A percentile compares a stretch with the other conserved stretches of the same genome.
phyloP scores from a whole-genome alignment of 2,113 vertebrate species.

The Alectura lathami region DNA sequence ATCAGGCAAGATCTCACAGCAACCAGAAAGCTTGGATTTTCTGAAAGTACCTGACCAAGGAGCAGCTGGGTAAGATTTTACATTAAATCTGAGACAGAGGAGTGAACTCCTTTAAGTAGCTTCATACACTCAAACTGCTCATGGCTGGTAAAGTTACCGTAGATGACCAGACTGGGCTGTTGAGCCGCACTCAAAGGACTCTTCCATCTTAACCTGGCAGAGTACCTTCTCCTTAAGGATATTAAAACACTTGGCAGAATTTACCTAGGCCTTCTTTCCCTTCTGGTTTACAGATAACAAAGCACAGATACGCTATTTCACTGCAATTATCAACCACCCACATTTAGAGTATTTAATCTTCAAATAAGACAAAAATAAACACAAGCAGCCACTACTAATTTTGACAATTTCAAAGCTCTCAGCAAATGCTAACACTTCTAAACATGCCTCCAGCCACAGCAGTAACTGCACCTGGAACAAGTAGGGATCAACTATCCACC shows the following conservation, averaged over 20 bases:
- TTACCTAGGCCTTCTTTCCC: background rate
- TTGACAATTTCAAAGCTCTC: background rate
- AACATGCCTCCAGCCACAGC: background rate
- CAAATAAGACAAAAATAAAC: background rate
- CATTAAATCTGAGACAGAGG: background rate
- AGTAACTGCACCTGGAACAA: background rate
- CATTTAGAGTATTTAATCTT: too few species aligned
- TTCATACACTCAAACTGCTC: background rate
- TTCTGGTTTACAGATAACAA: background rate
- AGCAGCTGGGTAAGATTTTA: constrained; percentile 91
- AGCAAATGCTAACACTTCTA: background rate
- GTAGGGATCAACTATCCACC: too few species aligned
- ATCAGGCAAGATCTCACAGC: constrained; percentile 76
- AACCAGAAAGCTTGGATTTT: constrained; percentile 88
- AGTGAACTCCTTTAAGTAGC: background rate
- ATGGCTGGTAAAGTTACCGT: background rate
- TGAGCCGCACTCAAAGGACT: background rate
- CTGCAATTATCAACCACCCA: background rate
- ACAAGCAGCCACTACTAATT: background rate
- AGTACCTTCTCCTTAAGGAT: background rate
- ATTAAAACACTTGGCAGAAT: background rate
- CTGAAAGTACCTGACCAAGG: constrained; percentile 94
- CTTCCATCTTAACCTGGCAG: background rate
- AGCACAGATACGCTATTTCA: background rate
- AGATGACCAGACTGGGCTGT: background rate